Conservation (phyloP, 1,140 invertebrate genomes). For the Octopus sinensis region DNA sequence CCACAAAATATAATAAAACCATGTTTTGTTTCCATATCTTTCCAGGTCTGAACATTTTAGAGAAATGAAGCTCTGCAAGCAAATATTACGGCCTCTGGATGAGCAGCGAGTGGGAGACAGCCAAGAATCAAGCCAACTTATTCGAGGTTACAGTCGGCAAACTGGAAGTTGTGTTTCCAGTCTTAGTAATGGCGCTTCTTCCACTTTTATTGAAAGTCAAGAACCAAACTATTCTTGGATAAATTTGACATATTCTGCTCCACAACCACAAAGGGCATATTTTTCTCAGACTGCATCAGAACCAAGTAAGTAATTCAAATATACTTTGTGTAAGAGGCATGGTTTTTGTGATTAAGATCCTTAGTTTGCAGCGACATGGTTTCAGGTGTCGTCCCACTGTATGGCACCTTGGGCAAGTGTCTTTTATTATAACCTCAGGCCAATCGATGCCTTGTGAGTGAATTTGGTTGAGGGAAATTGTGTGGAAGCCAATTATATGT, state of each 20-base stretch:
- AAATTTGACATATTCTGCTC: neutral
- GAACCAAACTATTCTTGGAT: neutral
- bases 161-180: constrained; percentile 53
- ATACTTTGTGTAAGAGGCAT: too few relatives aligned
- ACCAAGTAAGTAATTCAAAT: neutral
- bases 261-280: neutral
- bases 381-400: too few relatives aligned
- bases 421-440: too few relatives aligned
- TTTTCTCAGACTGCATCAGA: neutral
- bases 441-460: too few relatives aligned
- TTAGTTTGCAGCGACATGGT: too few relatives aligned
- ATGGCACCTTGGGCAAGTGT: too few relatives aligned
- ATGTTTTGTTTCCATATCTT: constrained; percentile 9
- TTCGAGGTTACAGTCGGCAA: constrained; percentile 55
- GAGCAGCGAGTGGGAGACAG: constrained; percentile 46
- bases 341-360: too few relatives aligned
- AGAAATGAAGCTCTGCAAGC: constrained; percentile 55
- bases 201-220: too few relatives aligned
- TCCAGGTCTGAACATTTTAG: constrained; percentile 53
- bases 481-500: neutral
- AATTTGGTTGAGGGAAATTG: too few relatives aligned
- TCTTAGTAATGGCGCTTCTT: constrained; percentile 49
- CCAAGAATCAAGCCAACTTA: constrained; percentile 47
- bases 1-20: too few relatives aligned
- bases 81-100: constrained; percentile 51